Conservation (phyloP, 35 echinoderm and acorn worm species). For the Antedon bifida region DNA sequence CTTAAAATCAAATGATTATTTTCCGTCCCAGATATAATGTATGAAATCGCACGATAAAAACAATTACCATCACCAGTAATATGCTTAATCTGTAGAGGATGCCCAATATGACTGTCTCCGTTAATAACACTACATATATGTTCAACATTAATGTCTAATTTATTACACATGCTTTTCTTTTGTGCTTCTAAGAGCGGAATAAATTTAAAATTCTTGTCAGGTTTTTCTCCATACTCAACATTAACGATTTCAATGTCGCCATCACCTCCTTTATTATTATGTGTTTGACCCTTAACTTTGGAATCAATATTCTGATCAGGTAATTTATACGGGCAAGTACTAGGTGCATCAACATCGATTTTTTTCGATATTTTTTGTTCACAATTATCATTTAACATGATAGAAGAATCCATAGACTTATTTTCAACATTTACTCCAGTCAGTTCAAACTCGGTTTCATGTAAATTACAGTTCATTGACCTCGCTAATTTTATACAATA, state of each 20-base stretch:
- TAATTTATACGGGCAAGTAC: no score
- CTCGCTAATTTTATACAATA: neutral
- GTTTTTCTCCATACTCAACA: conserved; percentile 11
- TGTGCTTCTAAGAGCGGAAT: neutral
- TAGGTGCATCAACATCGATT: no score
- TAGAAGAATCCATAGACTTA: no score
- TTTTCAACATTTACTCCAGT: neutral
- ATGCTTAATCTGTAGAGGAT: neutral
- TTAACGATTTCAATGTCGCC: neutral
- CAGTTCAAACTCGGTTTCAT: conserved; percentile 11
- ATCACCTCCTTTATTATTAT: no score
- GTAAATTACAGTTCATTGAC: conserved; percentile 5
- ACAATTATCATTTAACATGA: no score
- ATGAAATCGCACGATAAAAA: conserved; percentile 28
- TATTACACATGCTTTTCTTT: neutral
- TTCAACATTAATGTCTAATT: neutral
- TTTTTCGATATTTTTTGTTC: no score
- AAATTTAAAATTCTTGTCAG: conserved; percentile 28
- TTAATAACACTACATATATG: neutral
- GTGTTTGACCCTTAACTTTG: no score
- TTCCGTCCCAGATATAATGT: conserved; percentile 28
- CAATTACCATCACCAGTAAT: conserved; percentile 32
- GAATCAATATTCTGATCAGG: no score
- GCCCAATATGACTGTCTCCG: neutral
- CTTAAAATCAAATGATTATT: conserved; percentile 4